phyloP scores from a whole-genome alignment of 2,888 invertebrate genomes.

The Polylopha cassiicola region DNA sequence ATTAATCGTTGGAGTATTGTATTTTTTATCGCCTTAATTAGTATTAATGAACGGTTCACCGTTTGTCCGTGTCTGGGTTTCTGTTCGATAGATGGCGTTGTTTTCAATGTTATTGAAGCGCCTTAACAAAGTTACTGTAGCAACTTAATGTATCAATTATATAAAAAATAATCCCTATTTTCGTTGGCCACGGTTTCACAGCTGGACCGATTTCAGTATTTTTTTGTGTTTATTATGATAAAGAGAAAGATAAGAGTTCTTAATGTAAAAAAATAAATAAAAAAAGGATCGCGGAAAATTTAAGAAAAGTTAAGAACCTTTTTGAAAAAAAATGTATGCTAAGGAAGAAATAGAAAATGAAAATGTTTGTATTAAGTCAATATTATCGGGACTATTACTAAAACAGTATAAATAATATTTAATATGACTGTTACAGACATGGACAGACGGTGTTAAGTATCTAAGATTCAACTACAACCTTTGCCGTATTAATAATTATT shows the following conservation, averaged over 20 bases:
- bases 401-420: background rate
- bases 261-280: too few species aligned
- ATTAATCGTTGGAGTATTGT: conserved; percentile 67
- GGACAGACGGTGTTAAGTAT: conserved; percentile 41
- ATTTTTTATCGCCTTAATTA: conserved; percentile 54
- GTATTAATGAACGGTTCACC: conserved; percentile 41
- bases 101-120: conserved; percentile 30
- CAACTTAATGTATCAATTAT: conserved; percentile 19
- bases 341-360: too few species aligned
- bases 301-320: too few species aligned
- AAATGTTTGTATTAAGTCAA: too few species aligned
- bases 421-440: conserved; percentile 18
- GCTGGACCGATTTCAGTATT: too few species aligned
- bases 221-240: too few species aligned
- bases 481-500: conserved; percentile 35
- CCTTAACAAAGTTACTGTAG: conserved; percentile 46
- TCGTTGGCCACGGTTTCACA: too few species aligned
- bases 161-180: conserved; percentile 11
- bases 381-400: too few species aligned
- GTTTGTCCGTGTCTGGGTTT: conserved; percentile 33
- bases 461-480: conserved; percentile 54
- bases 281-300: too few species aligned
- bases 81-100: conserved; percentile 36
- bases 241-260: too few species aligned
- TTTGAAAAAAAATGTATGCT: too few species aligned